Percentiles rank a stretch among this genome's conserved stretches.
Evolutionary conservation across 2,797 vertebrate species (phyloP).

Genomic region (Ptychobarbus kaznakovi): DNA sequence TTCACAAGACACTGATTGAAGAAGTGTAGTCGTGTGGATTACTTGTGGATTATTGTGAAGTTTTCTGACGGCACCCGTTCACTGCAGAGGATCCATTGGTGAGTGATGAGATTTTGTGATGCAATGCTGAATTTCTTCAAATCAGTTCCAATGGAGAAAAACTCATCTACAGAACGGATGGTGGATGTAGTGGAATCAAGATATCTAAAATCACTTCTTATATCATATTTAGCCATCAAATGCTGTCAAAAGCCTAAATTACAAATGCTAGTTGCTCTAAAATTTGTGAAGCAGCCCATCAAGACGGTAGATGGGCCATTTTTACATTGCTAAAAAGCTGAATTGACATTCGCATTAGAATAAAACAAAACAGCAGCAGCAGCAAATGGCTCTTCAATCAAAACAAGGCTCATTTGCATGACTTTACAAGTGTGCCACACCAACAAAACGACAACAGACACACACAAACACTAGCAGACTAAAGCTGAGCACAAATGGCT

Average conservation of each 20-base stretch:
- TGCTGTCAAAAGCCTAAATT: background rate
- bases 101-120: background rate
- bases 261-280: background rate
- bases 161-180: too few relatives aligned
- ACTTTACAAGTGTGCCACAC: constrained; percentile 38
- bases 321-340: background rate
- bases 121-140: too few relatives aligned
- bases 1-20: background rate
- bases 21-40: background rate
- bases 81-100: background rate
- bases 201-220: background rate
- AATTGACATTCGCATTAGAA: constrained; percentile 8
- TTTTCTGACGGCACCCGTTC: background rate
- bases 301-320: background rate
- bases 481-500: background rate
- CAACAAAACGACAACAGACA: constrained; percentile 44
- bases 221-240: background rate
- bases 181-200: background rate
- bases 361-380: background rate
- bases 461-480: constrained; percentile 32
- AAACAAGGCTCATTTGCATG: constrained; percentile 36
- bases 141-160: too few relatives aligned
- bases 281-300: background rate
- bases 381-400: constrained; percentile 5
- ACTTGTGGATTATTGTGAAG: background rate